phyloP scores from a whole-genome alignment of 2,113 vertebrate genomes.

The Bambusicola thoracicus region DNA sequence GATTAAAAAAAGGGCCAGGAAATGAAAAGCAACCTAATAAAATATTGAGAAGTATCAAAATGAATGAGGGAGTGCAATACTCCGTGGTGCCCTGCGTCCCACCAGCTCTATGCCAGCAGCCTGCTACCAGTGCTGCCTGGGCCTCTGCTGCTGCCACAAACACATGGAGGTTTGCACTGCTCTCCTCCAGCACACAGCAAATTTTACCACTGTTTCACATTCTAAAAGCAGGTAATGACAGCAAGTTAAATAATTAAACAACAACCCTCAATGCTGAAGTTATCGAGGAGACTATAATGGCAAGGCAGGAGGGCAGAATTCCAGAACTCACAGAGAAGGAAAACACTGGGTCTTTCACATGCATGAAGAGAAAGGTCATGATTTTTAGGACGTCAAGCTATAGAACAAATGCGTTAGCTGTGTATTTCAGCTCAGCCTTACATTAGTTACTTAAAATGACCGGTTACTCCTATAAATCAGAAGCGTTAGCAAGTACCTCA shows the following conservation, averaged over 20 bases:
- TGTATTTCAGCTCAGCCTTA: neutral
- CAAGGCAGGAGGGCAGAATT: neutral
- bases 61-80: accelerated
- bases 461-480: slow-evolving; percentile 23
- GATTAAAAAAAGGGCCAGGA: neutral
- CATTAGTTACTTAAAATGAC: neutral
- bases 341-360: neutral
- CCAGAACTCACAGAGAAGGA: neutral
- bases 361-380: neutral
- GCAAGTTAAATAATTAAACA: neutral
- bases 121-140: accelerated
- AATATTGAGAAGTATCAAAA: neutral
- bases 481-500: neutral
- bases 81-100: accelerated
- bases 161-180: neutral
- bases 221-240: neutral
- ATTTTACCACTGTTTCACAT: accelerated
- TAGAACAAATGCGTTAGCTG: neutral
- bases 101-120: neutral
- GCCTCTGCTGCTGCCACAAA: neutral
- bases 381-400: slow-evolving; percentile 7
- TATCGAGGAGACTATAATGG: neutral
- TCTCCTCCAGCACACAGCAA: neutral
- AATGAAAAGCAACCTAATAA: neutral
- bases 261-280: accelerated